phyloP scores from a whole-genome alignment of 1,140 invertebrate species.

The Drosophila busckii region DNA sequence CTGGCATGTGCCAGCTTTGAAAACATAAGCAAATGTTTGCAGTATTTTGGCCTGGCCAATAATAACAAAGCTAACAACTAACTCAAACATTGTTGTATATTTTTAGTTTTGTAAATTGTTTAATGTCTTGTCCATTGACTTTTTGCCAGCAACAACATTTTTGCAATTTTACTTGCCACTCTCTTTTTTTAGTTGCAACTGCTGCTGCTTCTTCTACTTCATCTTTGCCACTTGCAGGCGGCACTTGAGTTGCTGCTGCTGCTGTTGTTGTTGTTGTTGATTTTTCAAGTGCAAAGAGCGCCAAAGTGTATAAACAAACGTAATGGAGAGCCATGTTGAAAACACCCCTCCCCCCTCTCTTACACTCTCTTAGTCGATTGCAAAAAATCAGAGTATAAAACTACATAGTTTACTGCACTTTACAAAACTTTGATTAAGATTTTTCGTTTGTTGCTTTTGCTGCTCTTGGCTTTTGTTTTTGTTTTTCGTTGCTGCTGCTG shows the following conservation, averaged over 20 bases:
- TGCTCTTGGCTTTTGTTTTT: slow-evolving; percentile 12
- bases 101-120: too few species aligned
- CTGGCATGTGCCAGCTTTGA: too few species aligned
- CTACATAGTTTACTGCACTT: slow-evolving; percentile 75
- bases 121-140: too few species aligned
- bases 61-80: slow-evolving; percentile 22
- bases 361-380: too few species aligned
- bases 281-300: slow-evolving; percentile 68
- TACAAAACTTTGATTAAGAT: slow-evolving; percentile 74
- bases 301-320: slow-evolving; percentile 71
- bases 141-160: too few species aligned
- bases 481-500: slow-evolving; percentile 28
- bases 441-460: slow-evolving; percentile 63
- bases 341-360: background rate
- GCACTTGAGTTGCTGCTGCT: slow-evolving; percentile 34
- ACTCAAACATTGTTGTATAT: too few species aligned
- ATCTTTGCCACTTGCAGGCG: slow-evolving; percentile 57
- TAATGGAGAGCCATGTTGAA: slow-evolving; percentile 54
- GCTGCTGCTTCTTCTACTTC: background rate
- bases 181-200: slow-evolving; percentile 38
- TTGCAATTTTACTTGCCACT: too few species aligned
- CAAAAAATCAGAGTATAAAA: slow-evolving; percentile 14
- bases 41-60: slow-evolving; percentile 34
- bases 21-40: too few species aligned
- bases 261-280: slow-evolving; percentile 43